Percentiles rank a stretch among this genome's conserved stretches.
Conservation (phyloP, 2,797 vertebrate species). For the Triplophysa yarkandensis region DNA sequence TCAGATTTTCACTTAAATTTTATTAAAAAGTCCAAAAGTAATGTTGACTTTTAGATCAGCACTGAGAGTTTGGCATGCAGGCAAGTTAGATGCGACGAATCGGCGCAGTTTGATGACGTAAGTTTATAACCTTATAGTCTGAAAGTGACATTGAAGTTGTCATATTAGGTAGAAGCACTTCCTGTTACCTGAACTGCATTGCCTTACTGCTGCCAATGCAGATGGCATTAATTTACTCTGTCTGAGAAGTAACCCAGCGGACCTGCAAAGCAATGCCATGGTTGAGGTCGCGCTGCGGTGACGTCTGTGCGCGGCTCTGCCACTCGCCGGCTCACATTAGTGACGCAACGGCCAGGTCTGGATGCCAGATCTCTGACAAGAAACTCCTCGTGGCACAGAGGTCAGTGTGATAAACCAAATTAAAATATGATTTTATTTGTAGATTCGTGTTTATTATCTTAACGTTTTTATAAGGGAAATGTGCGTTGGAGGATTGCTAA, state of each 20-base stretch:
- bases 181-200: slow-evolving; percentile 73
- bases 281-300: slow-evolving; percentile 2
- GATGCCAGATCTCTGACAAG: slow-evolving; percentile 11
- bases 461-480: too few relatives aligned
- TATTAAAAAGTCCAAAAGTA: neutral
- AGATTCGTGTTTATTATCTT: too few relatives aligned
- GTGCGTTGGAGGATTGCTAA: too few relatives aligned
- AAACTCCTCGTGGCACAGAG: too few relatives aligned
- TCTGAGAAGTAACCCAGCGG: slow-evolving; percentile 64
- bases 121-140: neutral
- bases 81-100: neutral
- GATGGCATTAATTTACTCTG: slow-evolving; percentile 56
- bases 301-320: neutral
- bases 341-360: neutral
- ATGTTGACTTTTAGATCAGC: neutral
- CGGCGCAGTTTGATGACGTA: neutral
- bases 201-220: slow-evolving; percentile 59
- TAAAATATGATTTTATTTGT: too few relatives aligned
- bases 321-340: neutral
- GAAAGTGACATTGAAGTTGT: slow-evolving; percentile 10
- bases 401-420: too few relatives aligned
- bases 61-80: neutral
- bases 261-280: slow-evolving; percentile 71
- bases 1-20: too few relatives aligned
- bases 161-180: neutral